phyloP scores from a whole-genome alignment of 2,113 vertebrate genomes.

The Pluvialis apricaria region DNA sequence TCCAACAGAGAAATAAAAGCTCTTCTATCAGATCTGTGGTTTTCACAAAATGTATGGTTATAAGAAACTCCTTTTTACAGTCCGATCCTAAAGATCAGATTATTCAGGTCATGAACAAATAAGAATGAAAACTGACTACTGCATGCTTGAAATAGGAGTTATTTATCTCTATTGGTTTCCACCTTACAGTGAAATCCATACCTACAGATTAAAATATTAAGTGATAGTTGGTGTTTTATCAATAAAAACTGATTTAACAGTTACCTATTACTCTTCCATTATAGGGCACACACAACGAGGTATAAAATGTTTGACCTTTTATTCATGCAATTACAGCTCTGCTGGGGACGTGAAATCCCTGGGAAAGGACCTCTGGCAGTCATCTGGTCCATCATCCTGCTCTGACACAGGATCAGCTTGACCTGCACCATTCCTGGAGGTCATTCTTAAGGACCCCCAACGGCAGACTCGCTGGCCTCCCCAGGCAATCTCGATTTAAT shows the following conservation, averaged over 20 bases:
- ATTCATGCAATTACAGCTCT: not conserved
- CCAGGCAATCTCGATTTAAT: not conserved
- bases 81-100: not conserved
- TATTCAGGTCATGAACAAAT: not conserved
- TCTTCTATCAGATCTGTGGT: not conserved
- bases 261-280: not conserved
- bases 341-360: not conserved
- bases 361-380: not conserved
- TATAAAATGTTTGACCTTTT: conserved; percentile 14
- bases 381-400: not conserved
- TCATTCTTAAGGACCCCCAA: not conserved
- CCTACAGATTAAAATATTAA: conserved; percentile 2
- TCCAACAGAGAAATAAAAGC: not conserved
- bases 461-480: rapidly evolving
- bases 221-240: not conserved
- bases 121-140: not conserved
- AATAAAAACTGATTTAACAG: not conserved
- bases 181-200: not conserved
- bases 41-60: not conserved
- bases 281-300: not conserved
- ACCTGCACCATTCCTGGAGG: not conserved
- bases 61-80: not conserved
- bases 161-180: not conserved
- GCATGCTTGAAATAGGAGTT: not conserved
- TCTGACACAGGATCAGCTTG: not conserved